These are phyloP conservation scores for Drosophila anomalata DNA, from an alignment of 2,888 invertebrate species.

Conservation along the genomic window DNA sequence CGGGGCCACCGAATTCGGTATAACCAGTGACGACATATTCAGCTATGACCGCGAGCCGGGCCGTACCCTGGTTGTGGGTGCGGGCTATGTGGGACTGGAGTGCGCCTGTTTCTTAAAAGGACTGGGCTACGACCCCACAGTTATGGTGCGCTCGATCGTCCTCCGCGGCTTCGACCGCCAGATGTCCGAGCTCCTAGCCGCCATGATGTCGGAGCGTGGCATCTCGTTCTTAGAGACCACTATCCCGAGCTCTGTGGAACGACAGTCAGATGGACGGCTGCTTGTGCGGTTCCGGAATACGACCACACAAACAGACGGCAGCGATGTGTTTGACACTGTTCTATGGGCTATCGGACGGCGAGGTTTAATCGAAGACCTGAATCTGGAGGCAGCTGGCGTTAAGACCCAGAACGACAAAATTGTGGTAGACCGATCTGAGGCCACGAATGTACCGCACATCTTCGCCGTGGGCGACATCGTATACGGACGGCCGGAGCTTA, in stretches of 20 bases:
- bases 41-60: conserved; percentile 92
- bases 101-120: conserved; percentile 96
- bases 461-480: conserved; percentile 97
- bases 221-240: conserved; percentile 89
- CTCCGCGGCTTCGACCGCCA: conserved; percentile 96
- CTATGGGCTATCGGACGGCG: conserved; percentile 92
- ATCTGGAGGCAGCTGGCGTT: conserved; percentile 90
- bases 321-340: conserved; percentile 91
- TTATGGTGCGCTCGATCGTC: conserved; percentile 94
- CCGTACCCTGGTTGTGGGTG: conserved; percentile 94
- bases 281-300: conserved; percentile 87
- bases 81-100: conserved; percentile 96
- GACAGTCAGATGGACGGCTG: conserved; percentile 87
- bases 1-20: conserved; percentile 92
- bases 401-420: conserved; percentile 88
- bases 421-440: conserved; percentile 89
- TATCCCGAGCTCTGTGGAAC: conserved; percentile 89
- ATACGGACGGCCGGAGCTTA: conserved; percentile 93
- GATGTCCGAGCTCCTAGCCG: conserved; percentile 91
- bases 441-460: conserved; percentile 93
- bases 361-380: conserved; percentile 89
- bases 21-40: conserved; percentile 97
- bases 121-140: conserved; percentile 92
- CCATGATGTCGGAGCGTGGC: conserved; percentile 91
- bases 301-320: conserved; percentile 83